Evolutionary conservation across 2,113 vertebrate species (phyloP).

Genomic region (Globicephala melas): DNA sequence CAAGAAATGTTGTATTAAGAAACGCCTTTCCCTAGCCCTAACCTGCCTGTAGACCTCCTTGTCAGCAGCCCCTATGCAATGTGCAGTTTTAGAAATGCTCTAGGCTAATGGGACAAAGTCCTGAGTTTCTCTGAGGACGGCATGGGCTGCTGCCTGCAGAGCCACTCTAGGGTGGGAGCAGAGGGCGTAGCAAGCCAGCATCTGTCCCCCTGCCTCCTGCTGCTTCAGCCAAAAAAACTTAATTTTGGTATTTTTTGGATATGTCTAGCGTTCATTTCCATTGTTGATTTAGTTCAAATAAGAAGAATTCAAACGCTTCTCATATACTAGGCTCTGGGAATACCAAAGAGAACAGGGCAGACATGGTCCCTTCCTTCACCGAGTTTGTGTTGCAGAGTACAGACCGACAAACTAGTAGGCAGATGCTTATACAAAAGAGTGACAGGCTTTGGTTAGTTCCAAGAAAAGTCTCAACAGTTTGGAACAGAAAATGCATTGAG

Average conservation of each 20-base stretch:
- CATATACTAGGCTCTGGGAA: background rate
- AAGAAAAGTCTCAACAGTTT: background rate
- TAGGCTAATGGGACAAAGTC: background rate
- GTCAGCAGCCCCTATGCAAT: background rate
- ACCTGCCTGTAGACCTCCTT: background rate
- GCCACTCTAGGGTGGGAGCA: background rate
- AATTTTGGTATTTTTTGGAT: background rate
- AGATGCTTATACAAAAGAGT: background rate
- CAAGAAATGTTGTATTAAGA: background rate
- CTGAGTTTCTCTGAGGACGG: background rate
- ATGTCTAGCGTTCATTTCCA: background rate
- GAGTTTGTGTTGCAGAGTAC: background rate
- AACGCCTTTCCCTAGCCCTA: background rate
- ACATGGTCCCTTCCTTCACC: background rate
- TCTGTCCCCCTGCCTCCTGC: background rate
- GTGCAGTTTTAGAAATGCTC: background rate
- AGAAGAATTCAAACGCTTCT: background rate
- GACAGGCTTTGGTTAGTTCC: background rate
- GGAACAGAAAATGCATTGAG: background rate
- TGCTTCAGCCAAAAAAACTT: background rate
- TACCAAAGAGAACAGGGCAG: background rate
- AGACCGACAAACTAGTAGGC: background rate
- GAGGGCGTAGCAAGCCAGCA: background rate
- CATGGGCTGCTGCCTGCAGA: background rate
- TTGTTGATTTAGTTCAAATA: background rate